These are phyloP conservation scores for Rhizomys pruinosus DNA, from an alignment of 2,113 vertebrate species.

Conservation along the genomic window DNA sequence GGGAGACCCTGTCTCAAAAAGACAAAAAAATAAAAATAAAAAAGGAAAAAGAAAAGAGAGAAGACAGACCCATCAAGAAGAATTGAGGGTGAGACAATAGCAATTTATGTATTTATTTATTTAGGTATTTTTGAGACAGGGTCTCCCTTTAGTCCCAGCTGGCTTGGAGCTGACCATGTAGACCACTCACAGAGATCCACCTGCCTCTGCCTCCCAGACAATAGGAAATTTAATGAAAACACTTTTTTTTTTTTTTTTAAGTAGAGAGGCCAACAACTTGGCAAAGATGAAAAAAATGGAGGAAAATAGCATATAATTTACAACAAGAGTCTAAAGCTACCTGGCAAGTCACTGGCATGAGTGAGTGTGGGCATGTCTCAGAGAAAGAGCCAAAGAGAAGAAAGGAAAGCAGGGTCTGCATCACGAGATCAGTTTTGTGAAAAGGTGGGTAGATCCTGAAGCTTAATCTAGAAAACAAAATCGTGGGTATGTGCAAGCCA, in stretches of 20 bases:
- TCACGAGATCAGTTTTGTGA: neutral
- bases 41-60: neutral
- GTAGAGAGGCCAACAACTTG: neutral
- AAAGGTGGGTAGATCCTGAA: neutral
- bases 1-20: too few species aligned
- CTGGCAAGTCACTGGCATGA: neutral
- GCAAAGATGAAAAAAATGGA: slow-evolving; percentile 17
- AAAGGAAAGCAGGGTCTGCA: neutral
- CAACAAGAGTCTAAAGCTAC: neutral
- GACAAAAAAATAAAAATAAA: too few species aligned
- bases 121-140: too few species aligned
- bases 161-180: too few species aligned
- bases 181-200: too few species aligned
- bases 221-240: neutral
- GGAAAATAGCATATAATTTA: neutral
- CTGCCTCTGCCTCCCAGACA: too few species aligned
- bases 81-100: neutral
- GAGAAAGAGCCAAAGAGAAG: neutral
- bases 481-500: slow-evolving; percentile 20
- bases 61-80: neutral
- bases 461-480: slow-evolving; percentile 27
- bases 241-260: neutral
- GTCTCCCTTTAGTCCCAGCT: too few species aligned
- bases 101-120: too few species aligned
- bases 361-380: neutral